These are phyloP conservation scores for Sciaenops ocellatus DNA, from an alignment of 2,797 vertebrate genomes.

Conservation along the genomic window DNA sequence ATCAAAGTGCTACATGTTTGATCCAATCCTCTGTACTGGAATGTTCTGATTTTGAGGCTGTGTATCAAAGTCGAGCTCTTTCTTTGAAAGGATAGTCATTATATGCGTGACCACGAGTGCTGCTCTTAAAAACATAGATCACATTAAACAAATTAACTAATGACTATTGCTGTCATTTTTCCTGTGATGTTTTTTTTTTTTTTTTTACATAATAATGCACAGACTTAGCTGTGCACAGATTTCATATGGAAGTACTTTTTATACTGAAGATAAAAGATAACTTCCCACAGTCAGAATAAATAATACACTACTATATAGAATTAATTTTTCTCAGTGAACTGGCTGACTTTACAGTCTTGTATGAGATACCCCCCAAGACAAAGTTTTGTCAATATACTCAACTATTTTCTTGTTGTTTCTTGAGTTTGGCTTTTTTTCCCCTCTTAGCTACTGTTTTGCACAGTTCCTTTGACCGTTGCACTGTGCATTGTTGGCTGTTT, in stretches of 20 bases:
- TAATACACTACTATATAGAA: not conserved
- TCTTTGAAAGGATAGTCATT: not conserved
- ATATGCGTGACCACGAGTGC: not conserved
- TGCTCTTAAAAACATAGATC: not conserved
- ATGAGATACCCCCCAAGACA: not conserved
- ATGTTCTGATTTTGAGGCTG: not conserved
- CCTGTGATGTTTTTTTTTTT: not conserved
- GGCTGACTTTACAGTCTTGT: constrained; percentile 14
- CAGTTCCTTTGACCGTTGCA: constrained; percentile 27
- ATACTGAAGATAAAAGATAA: not conserved
- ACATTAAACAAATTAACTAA: not conserved
- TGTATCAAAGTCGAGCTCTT: not conserved
- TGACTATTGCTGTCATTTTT: not conserved
- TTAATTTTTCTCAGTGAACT: not conserved
- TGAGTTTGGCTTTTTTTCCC: not conserved
- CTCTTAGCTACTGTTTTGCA: constrained; percentile 9
- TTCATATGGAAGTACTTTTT: not conserved
- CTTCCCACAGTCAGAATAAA: not conserved
- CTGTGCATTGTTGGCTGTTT: constrained; percentile 14
- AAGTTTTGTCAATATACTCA: constrained; percentile 4
- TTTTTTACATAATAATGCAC: not conserved
- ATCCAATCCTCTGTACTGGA: not conserved
- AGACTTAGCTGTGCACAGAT: not conserved
- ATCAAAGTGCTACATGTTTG: not conserved
- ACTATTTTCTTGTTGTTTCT: constrained; percentile 14